These are phyloP conservation scores for Prionailurus bengalensis DNA, from an alignment of 2,113 vertebrate species.

Conservation along the genomic window DNA sequence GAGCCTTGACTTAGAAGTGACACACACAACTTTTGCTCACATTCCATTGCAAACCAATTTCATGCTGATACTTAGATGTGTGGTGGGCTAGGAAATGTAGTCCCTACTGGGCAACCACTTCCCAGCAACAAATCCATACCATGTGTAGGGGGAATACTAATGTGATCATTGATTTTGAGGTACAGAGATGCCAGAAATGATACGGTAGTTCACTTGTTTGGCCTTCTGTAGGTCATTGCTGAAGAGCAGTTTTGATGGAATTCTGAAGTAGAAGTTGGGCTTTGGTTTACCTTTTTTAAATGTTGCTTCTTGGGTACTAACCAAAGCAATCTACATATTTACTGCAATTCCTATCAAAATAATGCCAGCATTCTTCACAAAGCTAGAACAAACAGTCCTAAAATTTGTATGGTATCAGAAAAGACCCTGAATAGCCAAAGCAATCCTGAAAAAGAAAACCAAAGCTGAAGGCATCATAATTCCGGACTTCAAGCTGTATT, in stretches of 20 bases:
- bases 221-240: background rate
- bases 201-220: background rate
- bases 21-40: background rate
- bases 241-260: background rate
- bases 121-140: background rate
- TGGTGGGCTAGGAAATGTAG: background rate
- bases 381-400: too few species aligned
- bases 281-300: conserved; percentile 23
- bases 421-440: too few species aligned
- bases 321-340: too few species aligned
- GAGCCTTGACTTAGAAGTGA: background rate
- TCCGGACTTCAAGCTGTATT: too few species aligned
- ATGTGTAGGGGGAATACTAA: background rate
- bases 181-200: background rate
- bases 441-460: too few species aligned
- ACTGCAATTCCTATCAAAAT: too few species aligned
- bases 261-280: conserved; percentile 21
- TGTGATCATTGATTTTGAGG: background rate
- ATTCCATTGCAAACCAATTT: background rate
- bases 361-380: too few species aligned
- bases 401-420: too few species aligned
- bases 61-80: background rate
- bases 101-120: background rate
- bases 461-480: too few species aligned
- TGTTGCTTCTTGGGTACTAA: background rate